Base-by-base conservation (phyloP, 2,888 invertebrate species). In the Coleophora deauratella region DNA sequence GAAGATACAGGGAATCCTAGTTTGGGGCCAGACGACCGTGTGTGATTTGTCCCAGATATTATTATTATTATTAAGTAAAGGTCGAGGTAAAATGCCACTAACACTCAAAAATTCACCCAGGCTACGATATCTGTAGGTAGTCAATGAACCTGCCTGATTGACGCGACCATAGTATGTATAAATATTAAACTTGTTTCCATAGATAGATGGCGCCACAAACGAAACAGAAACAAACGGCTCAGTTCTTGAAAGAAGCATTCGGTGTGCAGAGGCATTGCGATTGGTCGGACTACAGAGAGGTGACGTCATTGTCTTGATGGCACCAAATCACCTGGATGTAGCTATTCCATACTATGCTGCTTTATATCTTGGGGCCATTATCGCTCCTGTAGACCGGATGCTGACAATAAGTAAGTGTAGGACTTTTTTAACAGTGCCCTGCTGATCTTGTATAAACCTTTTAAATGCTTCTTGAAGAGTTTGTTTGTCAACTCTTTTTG, bases 261-360 rank as follows among this genome's bases (percentile, higher is more conserved):
- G 27, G 15, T 40, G 40, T 9, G 35, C 40, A 12, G 15, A 4
- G 2, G 35, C 40, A n/a, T 13, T 40, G 4, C 8, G 53, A 38
- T 67, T 60, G 35, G 44, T 73, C 14, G 85, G 82, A 0, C 43
- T 87, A 4, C 51, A 60, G 35, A 50, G 55, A 2, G 73, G 79
- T 2, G 88, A 87, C 43, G 72, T 87, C 1, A 61, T 88, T 15
- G 50, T 74, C 0, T 51, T 87, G 2, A 87, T 87, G 72, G 81
- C 76, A 3, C 72, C 77, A 0, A 87, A 80, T 48, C 79, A 80
- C 38, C 47, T 85, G n/a, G 74, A 88, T 43, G 50, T 77, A 12
- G 56, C 70, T 3, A 70, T 87, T 36, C 86, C 88, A 0, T 69
- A 82, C 38, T 74, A 87, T 35, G 86, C 87, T 1, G 72, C 81